Evolutionary conservation across 1,140 invertebrate species (phyloP).

Genomic region (Drosophila tsacasi): DNA sequence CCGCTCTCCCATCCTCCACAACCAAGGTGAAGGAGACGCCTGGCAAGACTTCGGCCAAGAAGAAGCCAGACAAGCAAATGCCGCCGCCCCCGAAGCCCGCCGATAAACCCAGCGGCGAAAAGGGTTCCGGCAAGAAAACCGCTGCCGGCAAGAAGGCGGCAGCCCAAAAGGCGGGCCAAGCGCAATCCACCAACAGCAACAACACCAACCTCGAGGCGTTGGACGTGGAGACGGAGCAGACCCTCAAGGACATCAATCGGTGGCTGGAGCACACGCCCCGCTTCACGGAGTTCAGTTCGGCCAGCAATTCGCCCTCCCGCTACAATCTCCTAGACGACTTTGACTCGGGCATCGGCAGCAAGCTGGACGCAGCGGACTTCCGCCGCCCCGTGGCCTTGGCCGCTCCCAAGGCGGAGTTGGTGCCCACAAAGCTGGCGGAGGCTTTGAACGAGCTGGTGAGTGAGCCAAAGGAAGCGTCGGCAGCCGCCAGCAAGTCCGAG

Average conservation of each 20-base stretch:
- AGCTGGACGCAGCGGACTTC: slow-evolving; percentile 78
- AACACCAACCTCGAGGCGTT: slow-evolving; percentile 90
- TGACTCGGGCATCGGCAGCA: slow-evolving; percentile 79
- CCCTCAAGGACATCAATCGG: slow-evolving; percentile 94
- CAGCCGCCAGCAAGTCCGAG: slow-evolving; percentile 45
- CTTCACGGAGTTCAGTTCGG: slow-evolving; percentile 90
- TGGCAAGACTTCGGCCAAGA: slow-evolving; percentile 48
- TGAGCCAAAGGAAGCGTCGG: slow-evolving; percentile 44
- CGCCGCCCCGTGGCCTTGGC: slow-evolving; percentile 72
- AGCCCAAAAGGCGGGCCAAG: slow-evolving; percentile 48
- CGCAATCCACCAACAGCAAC: slow-evolving; percentile 79
- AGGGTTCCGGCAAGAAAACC: slow-evolving; percentile 58
- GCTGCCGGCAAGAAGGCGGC: slow-evolving; percentile 62
- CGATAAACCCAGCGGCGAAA: slow-evolving; percentile 55
- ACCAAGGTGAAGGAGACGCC: slow-evolving; percentile 51
- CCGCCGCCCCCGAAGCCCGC: slow-evolving; percentile 70
- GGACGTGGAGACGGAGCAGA: slow-evolving; percentile 92
- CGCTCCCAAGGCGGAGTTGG: slow-evolving; percentile 70
- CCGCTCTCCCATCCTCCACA: not conserved
- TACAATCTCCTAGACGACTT: slow-evolving; percentile 86
- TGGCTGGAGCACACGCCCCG: slow-evolving; percentile 94
- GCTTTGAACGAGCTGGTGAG: slow-evolving; percentile 73
- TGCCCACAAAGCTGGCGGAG: slow-evolving; percentile 75
- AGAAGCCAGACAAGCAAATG: slow-evolving; percentile 70
- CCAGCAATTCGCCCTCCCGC: slow-evolving; percentile 90